Evolutionary conservation across 2,888 invertebrate genomes (phyloP).

Genomic region (Tanaodytes sp.): DNA sequence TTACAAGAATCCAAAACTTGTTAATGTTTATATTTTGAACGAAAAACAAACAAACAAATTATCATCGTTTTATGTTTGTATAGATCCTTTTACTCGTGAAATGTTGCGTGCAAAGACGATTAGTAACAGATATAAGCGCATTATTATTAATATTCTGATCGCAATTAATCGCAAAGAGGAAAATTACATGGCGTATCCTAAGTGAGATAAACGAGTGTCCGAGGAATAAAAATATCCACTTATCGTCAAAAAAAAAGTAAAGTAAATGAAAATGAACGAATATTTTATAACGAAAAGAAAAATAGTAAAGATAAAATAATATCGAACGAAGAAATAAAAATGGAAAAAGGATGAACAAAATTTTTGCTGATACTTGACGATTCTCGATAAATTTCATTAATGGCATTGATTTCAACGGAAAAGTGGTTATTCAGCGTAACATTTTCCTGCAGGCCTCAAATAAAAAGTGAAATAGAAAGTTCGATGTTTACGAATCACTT

Average conservation of each 20-base stretch:
- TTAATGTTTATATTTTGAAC: no score
- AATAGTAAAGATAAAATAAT: no score
- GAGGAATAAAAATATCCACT: background rate
- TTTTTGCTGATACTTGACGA: background rate
- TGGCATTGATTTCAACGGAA: conserved; percentile 17
- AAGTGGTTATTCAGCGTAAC: conserved; percentile 8
- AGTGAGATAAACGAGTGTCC: background rate
- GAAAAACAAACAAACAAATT: no score
- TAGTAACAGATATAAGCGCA: background rate
- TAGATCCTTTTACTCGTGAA: no score
- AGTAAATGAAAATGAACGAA: background rate
- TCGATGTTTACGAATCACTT: conserved; percentile 1
- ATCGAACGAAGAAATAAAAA: background rate
- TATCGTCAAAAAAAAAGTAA: background rate
- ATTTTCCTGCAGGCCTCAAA: conserved; percentile 10
- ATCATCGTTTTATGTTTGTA: no score
- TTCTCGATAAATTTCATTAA: conserved; percentile 4
- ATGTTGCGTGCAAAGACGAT: no score
- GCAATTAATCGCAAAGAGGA: background rate
- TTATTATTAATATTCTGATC: conserved; percentile 1
- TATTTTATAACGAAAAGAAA: background rate
- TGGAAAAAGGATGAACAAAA: background rate
- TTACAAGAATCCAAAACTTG: no score
- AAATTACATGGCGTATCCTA: background rate
- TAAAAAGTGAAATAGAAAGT: conserved; percentile 28